phyloP scores from a whole-genome alignment of 2,113 vertebrate species.

The Tautogolabrus adspersus region DNA sequence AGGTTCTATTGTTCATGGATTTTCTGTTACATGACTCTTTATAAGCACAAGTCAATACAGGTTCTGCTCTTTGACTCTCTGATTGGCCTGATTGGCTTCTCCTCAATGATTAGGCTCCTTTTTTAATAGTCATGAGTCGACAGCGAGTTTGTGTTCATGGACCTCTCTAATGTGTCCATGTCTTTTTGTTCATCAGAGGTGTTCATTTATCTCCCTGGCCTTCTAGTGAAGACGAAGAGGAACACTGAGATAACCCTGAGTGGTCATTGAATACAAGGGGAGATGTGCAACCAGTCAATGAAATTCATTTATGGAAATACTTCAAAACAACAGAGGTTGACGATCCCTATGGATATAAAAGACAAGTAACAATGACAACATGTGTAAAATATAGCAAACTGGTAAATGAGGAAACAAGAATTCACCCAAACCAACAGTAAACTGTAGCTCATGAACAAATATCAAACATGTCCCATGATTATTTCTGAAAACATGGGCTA shows the following conservation, averaged over 20 bases:
- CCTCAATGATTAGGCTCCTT: slow-evolving; percentile 13
- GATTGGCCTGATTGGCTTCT: background rate
- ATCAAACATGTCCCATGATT: no score
- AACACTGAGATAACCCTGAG: slow-evolving; percentile 17
- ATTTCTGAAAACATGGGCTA: no score
- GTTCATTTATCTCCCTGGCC: slow-evolving; percentile 23
- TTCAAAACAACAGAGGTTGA: background rate
- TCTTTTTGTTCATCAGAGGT: background rate
- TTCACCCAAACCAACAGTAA: no score
- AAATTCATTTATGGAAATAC: background rate
- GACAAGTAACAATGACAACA: no score
- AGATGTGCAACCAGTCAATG: slow-evolving; percentile 9
- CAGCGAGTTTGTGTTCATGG: background rate
- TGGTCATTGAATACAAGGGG: background rate
- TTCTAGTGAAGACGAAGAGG: slow-evolving; percentile 25
- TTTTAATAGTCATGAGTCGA: background rate
- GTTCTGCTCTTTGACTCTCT: slow-evolving; percentile 4
- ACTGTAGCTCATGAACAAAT: no score
- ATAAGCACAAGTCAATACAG: background rate
- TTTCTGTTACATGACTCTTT: background rate
- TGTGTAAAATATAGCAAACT: no score
- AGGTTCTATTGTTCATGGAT: slow-evolving; percentile 68
- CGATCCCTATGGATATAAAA: no score
- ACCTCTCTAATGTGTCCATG: slow-evolving; percentile 3
- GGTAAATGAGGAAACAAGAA: no score